Percentiles rank a stretch among this genome's conserved stretches.
Conservation (phyloP, 64 coral and sea anemone genomes). For the Orbicella faveolata region DNA sequence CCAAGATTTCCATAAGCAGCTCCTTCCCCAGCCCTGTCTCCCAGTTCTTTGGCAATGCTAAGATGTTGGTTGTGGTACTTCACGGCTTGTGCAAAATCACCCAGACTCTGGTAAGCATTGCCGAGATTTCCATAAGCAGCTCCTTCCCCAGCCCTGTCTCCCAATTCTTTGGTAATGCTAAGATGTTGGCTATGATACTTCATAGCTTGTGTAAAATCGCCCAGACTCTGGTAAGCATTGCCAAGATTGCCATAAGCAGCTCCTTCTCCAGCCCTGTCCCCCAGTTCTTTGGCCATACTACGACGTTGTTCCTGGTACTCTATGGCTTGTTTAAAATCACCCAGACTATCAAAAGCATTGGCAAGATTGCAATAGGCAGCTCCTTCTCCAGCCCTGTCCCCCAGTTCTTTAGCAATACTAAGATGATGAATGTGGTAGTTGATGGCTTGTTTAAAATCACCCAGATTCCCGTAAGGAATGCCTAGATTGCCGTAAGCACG, state of each 20-base stretch:
- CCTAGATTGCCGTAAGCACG: background rate
- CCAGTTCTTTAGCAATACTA: background rate
- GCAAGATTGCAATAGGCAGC: background rate
- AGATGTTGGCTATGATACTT: background rate
- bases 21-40: no score
- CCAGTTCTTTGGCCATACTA: background rate
- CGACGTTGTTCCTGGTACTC: background rate
- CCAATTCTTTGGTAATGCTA: background rate
- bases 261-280: background rate
- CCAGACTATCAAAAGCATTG: background rate
- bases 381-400: background rate
- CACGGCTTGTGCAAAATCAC: background rate
- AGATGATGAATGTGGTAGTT: background rate
- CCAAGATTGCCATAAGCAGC: background rate
- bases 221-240: background rate
- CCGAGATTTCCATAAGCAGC: background rate
- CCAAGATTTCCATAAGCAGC: no score
- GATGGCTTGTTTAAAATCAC: background rate
- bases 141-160: background rate
- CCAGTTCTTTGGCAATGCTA: background rate
- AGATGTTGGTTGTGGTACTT: background rate
- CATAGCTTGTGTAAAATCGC: background rate
- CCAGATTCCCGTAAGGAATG: background rate
- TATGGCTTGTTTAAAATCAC: background rate
- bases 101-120: background rate